phyloP scores from a whole-genome alignment of 2,888 invertebrate genomes.

The Bursaphelenchus okinawaensis region DNA sequence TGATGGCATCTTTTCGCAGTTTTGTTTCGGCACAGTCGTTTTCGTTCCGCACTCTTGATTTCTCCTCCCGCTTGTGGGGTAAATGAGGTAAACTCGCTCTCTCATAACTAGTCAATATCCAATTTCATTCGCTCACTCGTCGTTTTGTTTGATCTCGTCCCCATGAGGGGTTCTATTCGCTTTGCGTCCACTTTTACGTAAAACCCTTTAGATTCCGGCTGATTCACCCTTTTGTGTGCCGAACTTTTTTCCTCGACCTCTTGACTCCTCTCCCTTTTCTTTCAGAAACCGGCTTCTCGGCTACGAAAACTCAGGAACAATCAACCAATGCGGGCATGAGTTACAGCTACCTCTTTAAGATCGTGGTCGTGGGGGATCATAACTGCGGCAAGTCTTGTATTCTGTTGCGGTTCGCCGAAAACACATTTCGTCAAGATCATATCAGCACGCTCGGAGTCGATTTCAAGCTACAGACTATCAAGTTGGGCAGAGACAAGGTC shows the following conservation, averaged over 20 bases:
- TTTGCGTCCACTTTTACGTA: background rate
- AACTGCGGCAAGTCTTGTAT: slow-evolving; percentile 58
- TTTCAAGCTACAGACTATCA: slow-evolving; percentile 58
- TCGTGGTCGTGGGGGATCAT: slow-evolving; percentile 52
- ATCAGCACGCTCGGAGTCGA: slow-evolving; percentile 57
- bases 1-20: background rate
- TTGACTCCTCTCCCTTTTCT: background rate
- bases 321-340: slow-evolving; percentile 37
- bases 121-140: background rate
- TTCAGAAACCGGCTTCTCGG: background rate
- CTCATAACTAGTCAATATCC: background rate
- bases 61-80: background rate
- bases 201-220: background rate
- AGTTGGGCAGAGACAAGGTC: slow-evolving; percentile 55
- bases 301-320: background rate
- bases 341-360: slow-evolving; percentile 58
- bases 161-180: background rate
- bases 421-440: slow-evolving; percentile 47
- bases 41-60: background rate
- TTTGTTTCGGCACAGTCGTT: background rate
- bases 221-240: background rate
- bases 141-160: background rate
- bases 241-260: background rate
- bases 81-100: background rate
- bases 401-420: slow-evolving; percentile 53